Evolutionary conservation across 2,888 invertebrate species (phyloP).

Genomic region (Megastigmus dorsalis): DNA sequence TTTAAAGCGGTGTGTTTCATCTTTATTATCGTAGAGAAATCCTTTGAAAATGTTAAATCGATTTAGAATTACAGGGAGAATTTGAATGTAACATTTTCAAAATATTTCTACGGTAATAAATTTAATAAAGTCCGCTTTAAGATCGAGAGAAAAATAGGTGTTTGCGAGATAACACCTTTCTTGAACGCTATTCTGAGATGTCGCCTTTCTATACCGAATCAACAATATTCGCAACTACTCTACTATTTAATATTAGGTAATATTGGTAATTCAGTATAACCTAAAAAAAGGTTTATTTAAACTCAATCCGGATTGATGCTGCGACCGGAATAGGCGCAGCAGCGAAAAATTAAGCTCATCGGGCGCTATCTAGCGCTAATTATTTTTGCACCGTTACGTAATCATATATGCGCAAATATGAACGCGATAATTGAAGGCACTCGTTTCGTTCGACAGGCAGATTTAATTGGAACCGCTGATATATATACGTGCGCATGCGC

Average conservation of each 20-base stretch:
- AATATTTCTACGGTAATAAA: too few relatives aligned
- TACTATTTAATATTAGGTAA: neutral
- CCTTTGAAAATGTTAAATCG: too few relatives aligned
- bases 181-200: too few relatives aligned
- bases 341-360: neutral
- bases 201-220: too few relatives aligned
- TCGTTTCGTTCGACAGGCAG: slow-evolving; percentile 14
- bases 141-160: too few relatives aligned
- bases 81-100: too few relatives aligned
- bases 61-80: too few relatives aligned
- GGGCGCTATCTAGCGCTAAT: slow-evolving; percentile 52
- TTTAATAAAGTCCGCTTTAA: too few relatives aligned
- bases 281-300: neutral
- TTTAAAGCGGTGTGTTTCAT: too few relatives aligned
- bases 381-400: slow-evolving; percentile 63
- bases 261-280: neutral
- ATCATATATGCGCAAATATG: slow-evolving; percentile 43
- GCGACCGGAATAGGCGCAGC: neutral
- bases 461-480: slow-evolving; percentile 8
- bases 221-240: too few relatives aligned
- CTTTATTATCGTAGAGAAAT: too few relatives aligned
- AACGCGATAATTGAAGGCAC: slow-evolving; percentile 15
- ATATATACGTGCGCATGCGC: neutral
- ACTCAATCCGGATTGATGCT: neutral
- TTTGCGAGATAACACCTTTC: too few relatives aligned